phyloP scores from a whole-genome alignment of 1,140 invertebrate species.

The Oppia nitens region DNA sequence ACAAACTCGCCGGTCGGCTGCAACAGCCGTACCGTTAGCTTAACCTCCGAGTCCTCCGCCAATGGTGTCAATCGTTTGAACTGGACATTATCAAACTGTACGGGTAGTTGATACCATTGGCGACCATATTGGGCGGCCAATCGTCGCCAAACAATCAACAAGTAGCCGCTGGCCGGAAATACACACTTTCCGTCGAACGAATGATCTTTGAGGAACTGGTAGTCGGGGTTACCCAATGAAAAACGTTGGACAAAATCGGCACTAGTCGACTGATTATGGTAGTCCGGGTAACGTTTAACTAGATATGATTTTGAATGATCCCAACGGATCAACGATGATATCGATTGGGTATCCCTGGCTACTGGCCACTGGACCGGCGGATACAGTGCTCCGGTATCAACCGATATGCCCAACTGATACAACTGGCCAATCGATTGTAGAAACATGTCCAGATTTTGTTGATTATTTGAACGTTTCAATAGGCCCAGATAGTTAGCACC shows the following conservation, averaged over 20 bases:
- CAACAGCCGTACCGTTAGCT: slow-evolving; percentile 3
- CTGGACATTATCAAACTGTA: slow-evolving; percentile 34
- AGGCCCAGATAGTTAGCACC: slow-evolving; percentile 32
- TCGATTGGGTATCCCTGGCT: slow-evolving; percentile 31
- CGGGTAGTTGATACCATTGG: slow-evolving; percentile 27
- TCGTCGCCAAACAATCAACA: slow-evolving; percentile 78
- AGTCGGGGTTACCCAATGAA: slow-evolving; percentile 41
- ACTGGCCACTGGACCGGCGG: slow-evolving; percentile 31
- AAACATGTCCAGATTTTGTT: slow-evolving; percentile 14
- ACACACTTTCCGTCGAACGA: slow-evolving; percentile 79
- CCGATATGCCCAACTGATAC: slow-evolving; percentile 61
- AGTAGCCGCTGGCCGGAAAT: slow-evolving; percentile 86
- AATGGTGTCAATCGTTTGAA: slow-evolving; percentile 37
- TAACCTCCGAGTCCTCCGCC: slow-evolving; percentile 26
- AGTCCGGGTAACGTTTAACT: slow-evolving; percentile 44
- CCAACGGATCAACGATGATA: slow-evolving; percentile 34
- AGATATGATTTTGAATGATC: slow-evolving; percentile 44
- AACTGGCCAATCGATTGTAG: slow-evolving; percentile 30
- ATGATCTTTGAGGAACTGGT: slow-evolving; percentile 66
- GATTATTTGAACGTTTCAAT: slow-evolving; percentile 30
- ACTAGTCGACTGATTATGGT: slow-evolving; percentile 25
- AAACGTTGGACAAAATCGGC: slow-evolving; percentile 58
- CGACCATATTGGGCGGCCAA: slow-evolving; percentile 41
- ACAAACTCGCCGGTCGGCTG: slow-evolving; percentile 14
- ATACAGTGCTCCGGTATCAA: slow-evolving; percentile 32